These are phyloP conservation scores for Conchocele bisecta DNA, from an alignment of 2,888 invertebrate species.

Conservation along the genomic window DNA sequence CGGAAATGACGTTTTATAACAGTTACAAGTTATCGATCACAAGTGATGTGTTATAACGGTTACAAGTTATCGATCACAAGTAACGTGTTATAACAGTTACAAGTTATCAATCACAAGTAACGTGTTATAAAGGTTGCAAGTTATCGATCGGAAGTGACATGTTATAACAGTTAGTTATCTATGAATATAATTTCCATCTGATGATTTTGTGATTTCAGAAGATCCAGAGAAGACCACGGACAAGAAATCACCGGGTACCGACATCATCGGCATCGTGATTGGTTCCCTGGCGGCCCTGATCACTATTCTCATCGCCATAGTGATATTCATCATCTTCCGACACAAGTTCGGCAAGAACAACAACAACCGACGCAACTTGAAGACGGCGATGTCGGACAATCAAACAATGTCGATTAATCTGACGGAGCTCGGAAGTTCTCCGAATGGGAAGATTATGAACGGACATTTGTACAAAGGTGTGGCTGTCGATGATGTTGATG, in stretches of 20 bases:
- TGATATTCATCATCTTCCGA: conserved; percentile 86
- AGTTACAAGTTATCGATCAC: too few relatives aligned
- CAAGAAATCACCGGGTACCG: conserved; percentile 63
- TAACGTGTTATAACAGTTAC: too few relatives aligned
- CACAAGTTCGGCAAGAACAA: conserved; percentile 76
- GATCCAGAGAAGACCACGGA: conserved; percentile 50
- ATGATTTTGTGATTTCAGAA: too few relatives aligned
- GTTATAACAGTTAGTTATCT: too few relatives aligned
- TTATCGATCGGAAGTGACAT: too few relatives aligned
- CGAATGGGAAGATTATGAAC: conserved; percentile 80
- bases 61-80: too few relatives aligned
- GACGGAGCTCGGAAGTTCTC: conserved; percentile 84
- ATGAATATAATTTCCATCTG: too few relatives aligned
- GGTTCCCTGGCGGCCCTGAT: conserved; percentile 87
- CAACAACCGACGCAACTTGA: conserved; percentile 73
- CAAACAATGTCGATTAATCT: conserved; percentile 86
- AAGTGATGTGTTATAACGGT: too few relatives aligned
- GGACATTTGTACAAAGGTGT: conserved; percentile 83
- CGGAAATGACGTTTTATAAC: too few relatives aligned
- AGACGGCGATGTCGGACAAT: conserved; percentile 72
- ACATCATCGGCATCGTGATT: conserved; percentile 76
- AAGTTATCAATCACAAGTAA: too few relatives aligned
- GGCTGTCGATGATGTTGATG: conserved; percentile 81
- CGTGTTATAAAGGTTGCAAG: too few relatives aligned
- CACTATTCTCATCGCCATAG: conserved; percentile 87